phyloP scores from a whole-genome alignment of 2,888 invertebrate genomes.

The Dolichomitus sp. region DNA sequence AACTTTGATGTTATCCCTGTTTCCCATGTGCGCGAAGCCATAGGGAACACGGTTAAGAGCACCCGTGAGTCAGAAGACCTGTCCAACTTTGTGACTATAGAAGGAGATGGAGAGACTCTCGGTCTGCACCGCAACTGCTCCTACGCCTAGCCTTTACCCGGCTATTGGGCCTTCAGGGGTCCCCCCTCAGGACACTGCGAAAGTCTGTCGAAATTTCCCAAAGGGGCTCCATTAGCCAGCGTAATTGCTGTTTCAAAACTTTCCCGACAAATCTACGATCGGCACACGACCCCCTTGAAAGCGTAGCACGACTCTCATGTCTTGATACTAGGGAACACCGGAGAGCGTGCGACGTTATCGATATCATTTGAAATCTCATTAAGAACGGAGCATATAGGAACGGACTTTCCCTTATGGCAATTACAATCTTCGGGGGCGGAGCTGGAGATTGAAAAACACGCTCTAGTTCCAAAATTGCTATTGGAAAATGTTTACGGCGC shows the following conservation, averaged over 20 bases:
- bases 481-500: neutral
- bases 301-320: slow-evolving; percentile 7
- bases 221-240: slow-evolving; percentile 79
- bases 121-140: neutral
- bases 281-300: slow-evolving; percentile 65
- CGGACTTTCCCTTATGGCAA: slow-evolving; percentile 22
- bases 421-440: slow-evolving; percentile 17
- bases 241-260: slow-evolving; percentile 82
- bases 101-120: slow-evolving; percentile 18
- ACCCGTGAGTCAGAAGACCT: slow-evolving; percentile 43
- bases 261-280: slow-evolving; percentile 81
- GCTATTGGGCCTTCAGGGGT: slow-evolving; percentile 15
- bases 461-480: neutral
- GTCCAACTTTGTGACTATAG: slow-evolving; percentile 31
- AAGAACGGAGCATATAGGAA: slow-evolving; percentile 19
- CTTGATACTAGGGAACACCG: slow-evolving; percentile 35
- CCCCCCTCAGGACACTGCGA: slow-evolving; percentile 66
- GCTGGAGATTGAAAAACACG: neutral
- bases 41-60: slow-evolving; percentile 41
- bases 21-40: slow-evolving; percentile 23
- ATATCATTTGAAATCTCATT: slow-evolving; percentile 64
- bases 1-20: slow-evolving; percentile 33
- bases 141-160: neutral
- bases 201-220: slow-evolving; percentile 77
- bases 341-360: slow-evolving; percentile 53